Base-by-base conservation (phyloP, 2,888 invertebrate genomes). In the Encarsia formosa region DNA sequence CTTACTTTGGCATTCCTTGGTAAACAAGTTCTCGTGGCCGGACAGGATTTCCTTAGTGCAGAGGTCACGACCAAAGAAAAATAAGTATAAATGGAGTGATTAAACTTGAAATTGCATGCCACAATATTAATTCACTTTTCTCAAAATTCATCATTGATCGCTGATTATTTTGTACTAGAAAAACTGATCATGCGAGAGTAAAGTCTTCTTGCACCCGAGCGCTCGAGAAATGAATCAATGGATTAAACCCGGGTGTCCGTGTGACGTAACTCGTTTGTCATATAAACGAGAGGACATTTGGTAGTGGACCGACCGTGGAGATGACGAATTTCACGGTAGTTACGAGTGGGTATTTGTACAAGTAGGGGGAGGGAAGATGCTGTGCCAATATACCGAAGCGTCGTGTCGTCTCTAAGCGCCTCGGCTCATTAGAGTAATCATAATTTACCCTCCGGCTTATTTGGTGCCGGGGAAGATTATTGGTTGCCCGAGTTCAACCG, bases 201-300 rank as follows among this genome's bases (percentile, higher is more conserved):
- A n/a, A n/a, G n/a, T n/a, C n/a, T n/a, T n/a, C n/a, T n/a, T n/a
- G n/a, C n/a, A n/a, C n/a, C n/a, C n/a, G n/a, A n/a, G n/a, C n/a
- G n/a, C n/a, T n/a, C n/a, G 26, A 26, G 26, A 6, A 26, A 26
- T 11, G 26, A 26, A 9, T 13, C 8, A 29, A 29, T 29, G 29
- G 29, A 29, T 29, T 13, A 8, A 8, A 29, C 8, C 8, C 29
- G 29, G n/a, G n/a, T n/a, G 13, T 34, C n/a, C 34, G 15, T 15
- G 34, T 26, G 70, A 70, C 69, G 60, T 64, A 59, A 65, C 70
- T 71, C 71, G 69, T 71, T 71, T 71, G 71, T 73, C 73, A 72
- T 66, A 63, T 63, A 72, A 73, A 73, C 69, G 66, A 67, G 66
- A 64, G 60, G 63, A 63, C 72, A 73, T 73, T 73, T 70, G 18